phyloP scores from a whole-genome alignment of 1,140 invertebrate genomes.

The Sipha flava region DNA sequence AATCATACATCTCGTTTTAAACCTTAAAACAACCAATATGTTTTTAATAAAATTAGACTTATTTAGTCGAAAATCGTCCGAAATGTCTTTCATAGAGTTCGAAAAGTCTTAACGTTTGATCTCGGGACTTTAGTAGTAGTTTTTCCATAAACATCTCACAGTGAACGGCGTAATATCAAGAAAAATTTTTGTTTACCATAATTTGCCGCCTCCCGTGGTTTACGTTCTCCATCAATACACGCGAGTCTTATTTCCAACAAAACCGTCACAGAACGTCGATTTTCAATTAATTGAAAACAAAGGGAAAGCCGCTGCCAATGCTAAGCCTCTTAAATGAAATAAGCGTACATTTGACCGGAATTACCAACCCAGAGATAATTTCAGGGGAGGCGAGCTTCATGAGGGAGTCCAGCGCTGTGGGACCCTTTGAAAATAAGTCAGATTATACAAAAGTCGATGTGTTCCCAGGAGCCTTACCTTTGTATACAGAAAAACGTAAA shows the following conservation, averaged over 20 bases:
- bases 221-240: no score
- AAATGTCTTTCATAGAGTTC: no score
- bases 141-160: no score
- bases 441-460: constrained; percentile 10
- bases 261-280: background rate
- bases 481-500: background rate
- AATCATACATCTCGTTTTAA: no score
- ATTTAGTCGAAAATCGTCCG: no score
- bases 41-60: no score
- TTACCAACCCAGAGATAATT: background rate
- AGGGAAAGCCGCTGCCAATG: background rate
- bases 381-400: background rate
- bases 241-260: background rate
- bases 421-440: constrained; percentile 5
- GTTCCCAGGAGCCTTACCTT: background rate
- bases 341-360: background rate
- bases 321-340: background rate
- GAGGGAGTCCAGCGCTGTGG: background rate
- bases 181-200: no score
- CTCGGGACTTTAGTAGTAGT: no score
- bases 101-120: no score
- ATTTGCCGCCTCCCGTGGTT: no score
- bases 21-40: no score
- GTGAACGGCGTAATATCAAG: no score
- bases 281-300: background rate